phyloP scores from a whole-genome alignment of 2,113 vertebrate genomes.

The Henicopernis longicauda region DNA sequence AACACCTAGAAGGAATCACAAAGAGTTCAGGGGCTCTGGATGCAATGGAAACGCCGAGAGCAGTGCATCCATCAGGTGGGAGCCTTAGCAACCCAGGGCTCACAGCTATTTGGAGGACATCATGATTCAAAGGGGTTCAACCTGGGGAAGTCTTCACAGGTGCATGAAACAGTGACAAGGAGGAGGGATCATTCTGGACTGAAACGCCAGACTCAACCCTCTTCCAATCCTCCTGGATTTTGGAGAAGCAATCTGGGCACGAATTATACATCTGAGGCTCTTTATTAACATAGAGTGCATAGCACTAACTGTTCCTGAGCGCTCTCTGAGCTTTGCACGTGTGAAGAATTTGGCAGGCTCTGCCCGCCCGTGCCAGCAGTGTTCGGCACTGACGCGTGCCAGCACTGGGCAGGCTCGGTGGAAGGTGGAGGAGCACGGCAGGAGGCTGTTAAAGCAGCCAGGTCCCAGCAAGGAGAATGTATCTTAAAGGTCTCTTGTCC shows the following conservation, averaged over 20 bases:
- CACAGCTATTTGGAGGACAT: not conserved
- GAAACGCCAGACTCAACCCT: not conserved
- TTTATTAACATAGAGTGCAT: not conserved
- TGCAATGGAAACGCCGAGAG: not conserved
- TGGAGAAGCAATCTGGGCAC: not conserved
- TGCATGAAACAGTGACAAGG: not conserved
- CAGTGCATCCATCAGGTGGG: rapidly evolving
- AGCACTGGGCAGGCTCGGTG: not conserved
- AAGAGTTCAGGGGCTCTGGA: not conserved
- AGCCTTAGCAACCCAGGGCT: not conserved
- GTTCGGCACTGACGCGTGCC: not conserved
- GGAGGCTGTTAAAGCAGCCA: not conserved
- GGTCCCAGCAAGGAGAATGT: not conserved
- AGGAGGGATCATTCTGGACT: not conserved
- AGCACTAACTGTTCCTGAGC: not conserved
- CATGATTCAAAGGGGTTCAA: not conserved
- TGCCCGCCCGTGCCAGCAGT: not conserved
- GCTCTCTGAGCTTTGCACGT: not conserved
- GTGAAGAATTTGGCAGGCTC: not conserved
- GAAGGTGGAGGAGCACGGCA: not conserved
- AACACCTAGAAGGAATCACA: conserved; percentile 74
- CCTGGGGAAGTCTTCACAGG: not conserved
- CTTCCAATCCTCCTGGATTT: not conserved
- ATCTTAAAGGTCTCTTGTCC: not conserved
- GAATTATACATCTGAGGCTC: not conserved